Percentiles rank a stretch among this genome's conserved stretches.
Evolutionary conservation across 2,113 vertebrate genomes (phyloP).

Genomic region (Eurypyga helias): DNA sequence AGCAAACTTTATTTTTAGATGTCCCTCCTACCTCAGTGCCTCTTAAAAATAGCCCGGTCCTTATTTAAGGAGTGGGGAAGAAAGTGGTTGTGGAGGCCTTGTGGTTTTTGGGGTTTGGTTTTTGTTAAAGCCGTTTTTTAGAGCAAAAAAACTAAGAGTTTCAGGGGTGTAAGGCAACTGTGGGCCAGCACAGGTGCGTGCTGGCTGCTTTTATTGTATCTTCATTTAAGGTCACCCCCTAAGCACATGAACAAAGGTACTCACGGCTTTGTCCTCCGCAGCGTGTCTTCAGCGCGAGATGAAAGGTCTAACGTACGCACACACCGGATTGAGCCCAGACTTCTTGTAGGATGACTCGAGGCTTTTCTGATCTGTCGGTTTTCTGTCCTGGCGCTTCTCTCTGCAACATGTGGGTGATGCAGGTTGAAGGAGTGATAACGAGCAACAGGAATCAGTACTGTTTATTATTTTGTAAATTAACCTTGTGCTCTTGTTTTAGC

Average conservation of each 20-base stretch:
- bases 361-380: neutral
- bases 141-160: neutral
- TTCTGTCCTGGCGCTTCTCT: neutral
- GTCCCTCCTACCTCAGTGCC: neutral
- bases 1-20: constrained; percentile 59
- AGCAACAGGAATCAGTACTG: neutral
- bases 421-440: neutral
- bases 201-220: neutral
- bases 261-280: neutral
- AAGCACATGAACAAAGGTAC: neutral
- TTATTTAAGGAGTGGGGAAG: constrained; percentile 1
- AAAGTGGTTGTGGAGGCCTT: constrained; percentile 28
- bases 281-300: neutral
- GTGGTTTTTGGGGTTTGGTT: neutral
- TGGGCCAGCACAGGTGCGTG: neutral
- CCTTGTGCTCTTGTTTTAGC: neutral
- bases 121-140: neutral
- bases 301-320: neutral
- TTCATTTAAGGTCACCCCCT: neutral
- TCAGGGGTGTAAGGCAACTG: neutral
- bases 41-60: constrained; percentile 52
- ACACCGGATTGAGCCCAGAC: neutral
- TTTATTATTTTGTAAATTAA: neutral
- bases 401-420: neutral
- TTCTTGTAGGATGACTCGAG: neutral